These are phyloP conservation scores for Gasteruption jaculator DNA, from an alignment of 2,888 invertebrate genomes.

Conservation along the genomic window DNA sequence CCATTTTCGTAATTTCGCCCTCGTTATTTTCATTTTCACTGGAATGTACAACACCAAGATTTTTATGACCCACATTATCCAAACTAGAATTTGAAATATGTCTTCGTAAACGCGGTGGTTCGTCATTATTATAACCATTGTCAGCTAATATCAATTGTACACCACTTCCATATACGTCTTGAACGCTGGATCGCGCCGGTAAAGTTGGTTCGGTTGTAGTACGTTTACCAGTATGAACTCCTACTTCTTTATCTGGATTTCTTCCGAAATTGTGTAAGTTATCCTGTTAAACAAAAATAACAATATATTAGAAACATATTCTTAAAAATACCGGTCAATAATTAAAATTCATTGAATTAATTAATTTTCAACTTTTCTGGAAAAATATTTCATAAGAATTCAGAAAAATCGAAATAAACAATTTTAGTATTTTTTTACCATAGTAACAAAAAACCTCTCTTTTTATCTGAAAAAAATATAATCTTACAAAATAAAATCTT, in stretches of 20 bases:
- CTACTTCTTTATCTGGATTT: constrained; percentile 74
- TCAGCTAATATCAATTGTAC: constrained; percentile 49
- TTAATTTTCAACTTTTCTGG: no score
- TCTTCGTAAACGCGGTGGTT: constrained; percentile 38
- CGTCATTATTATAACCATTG: constrained; percentile 45
- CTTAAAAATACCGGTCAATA: no score
- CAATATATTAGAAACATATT: no score
- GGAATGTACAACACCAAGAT: constrained; percentile 55
- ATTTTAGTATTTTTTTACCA: no score
- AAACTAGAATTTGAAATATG: constrained; percentile 50
- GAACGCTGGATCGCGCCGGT: constrained; percentile 69
- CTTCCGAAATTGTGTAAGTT: constrained; percentile 79
- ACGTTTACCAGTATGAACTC: constrained; percentile 39
- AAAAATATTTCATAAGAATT: no score
- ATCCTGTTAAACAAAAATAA: constrained; percentile 54
- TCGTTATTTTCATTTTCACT: constrained; percentile 50
- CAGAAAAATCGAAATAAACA: no score
- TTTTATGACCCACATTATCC: constrained; percentile 51
- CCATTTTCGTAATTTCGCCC: constrained; percentile 58
- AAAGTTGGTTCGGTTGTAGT: constrained; percentile 60
- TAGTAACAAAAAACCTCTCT: no score
- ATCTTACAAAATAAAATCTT: no score
- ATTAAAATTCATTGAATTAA: no score
- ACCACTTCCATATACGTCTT: constrained; percentile 57
- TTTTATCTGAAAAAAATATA: no score